Evolutionary conservation across 2,797 vertebrate genomes (phyloP).

Genomic region (Loriculus beryllinus): DNA sequence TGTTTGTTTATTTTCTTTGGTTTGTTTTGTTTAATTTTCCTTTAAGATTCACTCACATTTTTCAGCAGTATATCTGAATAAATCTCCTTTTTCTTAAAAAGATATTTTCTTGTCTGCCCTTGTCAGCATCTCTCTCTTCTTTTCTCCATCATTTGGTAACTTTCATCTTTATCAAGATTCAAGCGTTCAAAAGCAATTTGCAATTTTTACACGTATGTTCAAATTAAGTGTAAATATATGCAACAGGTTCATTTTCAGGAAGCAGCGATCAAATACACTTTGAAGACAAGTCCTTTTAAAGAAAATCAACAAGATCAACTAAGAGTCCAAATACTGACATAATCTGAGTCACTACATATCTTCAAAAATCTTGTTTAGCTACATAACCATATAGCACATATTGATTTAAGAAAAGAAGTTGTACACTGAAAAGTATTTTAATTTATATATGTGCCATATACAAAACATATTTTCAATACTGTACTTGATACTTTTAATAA

Average conservation of each 20-base stretch:
- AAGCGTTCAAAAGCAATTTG: background rate
- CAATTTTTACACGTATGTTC: background rate
- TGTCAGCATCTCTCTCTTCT: background rate
- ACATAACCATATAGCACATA: background rate
- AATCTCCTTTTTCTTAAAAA: background rate
- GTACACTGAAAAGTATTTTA: background rate
- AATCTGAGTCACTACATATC: background rate
- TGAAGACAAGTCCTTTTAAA: background rate
- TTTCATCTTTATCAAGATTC: background rate
- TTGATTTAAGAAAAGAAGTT: background rate
- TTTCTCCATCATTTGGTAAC: background rate
- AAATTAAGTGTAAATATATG: background rate
- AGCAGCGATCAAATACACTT: background rate
- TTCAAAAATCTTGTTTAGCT: background rate
- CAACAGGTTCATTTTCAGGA: background rate
- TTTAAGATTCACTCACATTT: background rate
- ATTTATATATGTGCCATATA: background rate
- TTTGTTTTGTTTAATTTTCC: background rate
- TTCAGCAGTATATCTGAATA: background rate
- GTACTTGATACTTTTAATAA: background rate
- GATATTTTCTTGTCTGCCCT: background rate
- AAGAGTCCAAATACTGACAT: background rate
- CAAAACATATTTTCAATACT: background rate
- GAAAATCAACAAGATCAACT: background rate
- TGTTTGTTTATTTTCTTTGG: rapidly evolving